Conservation (phyloP, 2,797 vertebrate species). For the Chaunax sp. region DNA sequence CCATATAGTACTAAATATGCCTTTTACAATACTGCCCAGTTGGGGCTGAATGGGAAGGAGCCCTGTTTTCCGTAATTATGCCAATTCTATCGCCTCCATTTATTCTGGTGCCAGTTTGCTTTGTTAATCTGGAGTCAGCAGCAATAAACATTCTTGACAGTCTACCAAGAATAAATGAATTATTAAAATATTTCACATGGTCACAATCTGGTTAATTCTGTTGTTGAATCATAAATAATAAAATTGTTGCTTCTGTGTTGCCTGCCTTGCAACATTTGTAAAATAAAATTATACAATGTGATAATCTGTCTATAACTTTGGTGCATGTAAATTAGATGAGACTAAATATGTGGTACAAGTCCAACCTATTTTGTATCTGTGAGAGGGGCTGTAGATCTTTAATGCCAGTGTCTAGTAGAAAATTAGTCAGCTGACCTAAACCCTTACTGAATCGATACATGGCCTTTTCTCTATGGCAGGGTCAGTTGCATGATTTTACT, state of each 20-base stretch:
- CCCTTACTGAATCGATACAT: neutral
- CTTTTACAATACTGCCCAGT: constrained; percentile 8
- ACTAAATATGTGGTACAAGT: neutral
- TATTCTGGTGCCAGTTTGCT: neutral
- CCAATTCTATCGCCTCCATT: neutral
- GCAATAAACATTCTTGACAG: no score
- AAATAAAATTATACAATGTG: no score
- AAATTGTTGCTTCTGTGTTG: neutral
- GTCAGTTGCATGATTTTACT: no score
- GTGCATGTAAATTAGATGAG: neutral
- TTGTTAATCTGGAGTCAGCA: neutral
- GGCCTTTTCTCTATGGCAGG: no score
- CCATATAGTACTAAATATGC: no score
- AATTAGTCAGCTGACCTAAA: neutral
- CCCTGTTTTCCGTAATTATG: constrained; percentile 2
- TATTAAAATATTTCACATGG: neutral
- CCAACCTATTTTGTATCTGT: neutral
- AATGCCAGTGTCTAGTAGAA: neutral
- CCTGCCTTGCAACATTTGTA: neutral
- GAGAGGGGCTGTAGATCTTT: neutral
- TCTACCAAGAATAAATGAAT: neutral
- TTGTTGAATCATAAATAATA: neutral
- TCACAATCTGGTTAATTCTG: neutral
- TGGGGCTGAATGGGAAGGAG: constrained; percentile 1
- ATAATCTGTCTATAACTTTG: neutral